A percentile compares a stretch with the other conserved stretches of the same genome.
Evolutionary conservation across 2,113 vertebrate species (phyloP).

Genomic region (Varanus salvator): DNA sequence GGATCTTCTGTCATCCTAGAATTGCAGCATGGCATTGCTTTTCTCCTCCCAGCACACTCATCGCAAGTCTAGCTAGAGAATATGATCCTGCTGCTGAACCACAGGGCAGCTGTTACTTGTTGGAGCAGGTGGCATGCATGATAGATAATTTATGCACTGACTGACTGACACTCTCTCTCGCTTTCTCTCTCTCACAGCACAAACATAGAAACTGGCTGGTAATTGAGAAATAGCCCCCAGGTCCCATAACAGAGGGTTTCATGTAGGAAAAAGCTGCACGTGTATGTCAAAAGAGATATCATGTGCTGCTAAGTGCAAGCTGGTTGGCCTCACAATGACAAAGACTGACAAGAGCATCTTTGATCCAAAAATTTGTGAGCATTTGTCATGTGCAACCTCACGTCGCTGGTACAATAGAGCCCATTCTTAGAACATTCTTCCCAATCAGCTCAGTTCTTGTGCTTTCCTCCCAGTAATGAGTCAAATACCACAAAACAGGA

Average conservation of each 20-base stretch:
- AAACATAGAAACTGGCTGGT: slow-evolving; percentile 1
- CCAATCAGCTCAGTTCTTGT: not conserved
- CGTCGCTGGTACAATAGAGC: not conserved
- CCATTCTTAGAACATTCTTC: not conserved
- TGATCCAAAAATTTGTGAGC: not conserved
- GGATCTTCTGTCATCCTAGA: not conserved
- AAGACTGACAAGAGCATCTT: not conserved
- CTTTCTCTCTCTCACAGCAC: not conserved
- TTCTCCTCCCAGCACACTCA: not conserved
- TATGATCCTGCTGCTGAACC: not conserved
- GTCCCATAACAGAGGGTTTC: not conserved
- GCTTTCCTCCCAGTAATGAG: not conserved
- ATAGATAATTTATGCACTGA: not conserved
- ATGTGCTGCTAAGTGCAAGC: not conserved
- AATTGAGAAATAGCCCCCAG: not conserved
- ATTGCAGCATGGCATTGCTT: not conserved
- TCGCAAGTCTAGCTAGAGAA: not conserved
- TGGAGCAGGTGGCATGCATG: not conserved
- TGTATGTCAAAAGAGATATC: not conserved
- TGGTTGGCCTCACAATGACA: not conserved
- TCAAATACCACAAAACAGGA: not conserved
- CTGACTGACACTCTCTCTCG: no score
- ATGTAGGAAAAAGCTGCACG: no score
- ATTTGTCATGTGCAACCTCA: not conserved
- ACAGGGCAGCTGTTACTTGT: not conserved